A percentile compares a stretch with the other conserved stretches of the same genome.
These are phyloP conservation scores for Saccostrea cuccullata DNA, from an alignment of 1,140 invertebrate species.

Conservation along the genomic window DNA sequence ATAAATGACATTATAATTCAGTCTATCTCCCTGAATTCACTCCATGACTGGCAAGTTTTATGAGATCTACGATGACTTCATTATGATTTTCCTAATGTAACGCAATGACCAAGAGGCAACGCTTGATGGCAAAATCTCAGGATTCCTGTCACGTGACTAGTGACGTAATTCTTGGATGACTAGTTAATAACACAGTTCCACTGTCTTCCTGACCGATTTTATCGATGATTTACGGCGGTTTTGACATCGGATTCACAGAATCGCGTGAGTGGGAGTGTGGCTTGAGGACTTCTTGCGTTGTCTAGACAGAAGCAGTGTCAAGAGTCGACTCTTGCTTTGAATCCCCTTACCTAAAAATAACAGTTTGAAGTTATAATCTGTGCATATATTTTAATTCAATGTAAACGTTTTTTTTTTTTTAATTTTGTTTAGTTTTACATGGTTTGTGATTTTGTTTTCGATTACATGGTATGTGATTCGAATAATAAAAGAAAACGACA, in stretches of 20 bases:
- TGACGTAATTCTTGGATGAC: constrained; percentile 3
- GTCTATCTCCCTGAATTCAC: neutral
- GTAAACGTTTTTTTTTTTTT: neutral
- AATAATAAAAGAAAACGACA: no score
- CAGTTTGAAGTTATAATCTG: neutral
- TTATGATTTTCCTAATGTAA: neutral
- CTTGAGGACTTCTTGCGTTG: neutral
- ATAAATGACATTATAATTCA: neutral
- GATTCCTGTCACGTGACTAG: constrained; percentile 16
- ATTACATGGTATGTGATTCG: no score
- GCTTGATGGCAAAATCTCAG: neutral
- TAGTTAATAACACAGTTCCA: neutral
- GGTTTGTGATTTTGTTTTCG: no score
- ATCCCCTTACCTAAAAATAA: constrained; percentile 47
- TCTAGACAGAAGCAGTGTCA: constrained; percentile 37
- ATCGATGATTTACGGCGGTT: neutral
- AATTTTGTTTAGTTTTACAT: no score
- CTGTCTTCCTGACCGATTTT: neutral
- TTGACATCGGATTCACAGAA: neutral
- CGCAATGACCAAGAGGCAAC: constrained; percentile 5
- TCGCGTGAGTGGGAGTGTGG: neutral
- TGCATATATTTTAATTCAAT: no score
- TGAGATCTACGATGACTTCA: neutral
- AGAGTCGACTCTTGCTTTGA: constrained; percentile 44
- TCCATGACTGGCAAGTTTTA: constrained; percentile 13